Evolutionary conservation across 1,140 invertebrate species (phyloP), one percentile per base, ranked within the genome.

Genomic region (Drosophila setifemur): DNA sequence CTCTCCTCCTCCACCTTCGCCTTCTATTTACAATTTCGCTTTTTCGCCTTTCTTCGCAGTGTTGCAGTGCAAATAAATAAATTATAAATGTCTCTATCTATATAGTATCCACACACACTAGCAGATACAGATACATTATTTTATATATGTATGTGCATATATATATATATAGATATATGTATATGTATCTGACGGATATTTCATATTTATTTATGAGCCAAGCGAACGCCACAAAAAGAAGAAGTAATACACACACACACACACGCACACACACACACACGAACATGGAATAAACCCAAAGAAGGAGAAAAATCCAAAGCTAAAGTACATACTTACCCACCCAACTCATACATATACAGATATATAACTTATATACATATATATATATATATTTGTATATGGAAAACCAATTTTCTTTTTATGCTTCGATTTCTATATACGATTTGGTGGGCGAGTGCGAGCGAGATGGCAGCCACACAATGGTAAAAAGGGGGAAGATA

Each of bases 321-420:
- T 52, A 29, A 55, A 63, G 5, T 37, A 47, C 21, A 28, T 6
- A 31, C 8, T 19, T 25, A 25, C 23, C 19, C 11, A 47, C 25
- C 12, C 21, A 37, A 33, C 18, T 40, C 43, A 3, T 29, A 63
- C 9, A 16, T 33, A 57, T 26, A 39, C 5, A 4, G 14, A 37
- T 16, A 61, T 50, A 23, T 21, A 33, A 29, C 16, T 39, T 52
- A 4, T 26, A 63, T 11, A 21, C 44, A 61, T 19, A 31, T 11
- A 1, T 23, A 26, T 11, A 12, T 53, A 33, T 11, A 29, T 14
- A 45, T 16, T 11, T 52, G 47, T 40, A 60, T 45, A 73, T 76
- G 68, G 63, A 82, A 81, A 76, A 37, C 50, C 58, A 68, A 76
- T 82, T 82, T 79, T 66, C 53, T 66, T 81, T 72, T 67, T 60